These are phyloP conservation scores for Chironomus riparius DNA, from an alignment of 2,888 invertebrate species.

Conservation along the genomic window DNA sequence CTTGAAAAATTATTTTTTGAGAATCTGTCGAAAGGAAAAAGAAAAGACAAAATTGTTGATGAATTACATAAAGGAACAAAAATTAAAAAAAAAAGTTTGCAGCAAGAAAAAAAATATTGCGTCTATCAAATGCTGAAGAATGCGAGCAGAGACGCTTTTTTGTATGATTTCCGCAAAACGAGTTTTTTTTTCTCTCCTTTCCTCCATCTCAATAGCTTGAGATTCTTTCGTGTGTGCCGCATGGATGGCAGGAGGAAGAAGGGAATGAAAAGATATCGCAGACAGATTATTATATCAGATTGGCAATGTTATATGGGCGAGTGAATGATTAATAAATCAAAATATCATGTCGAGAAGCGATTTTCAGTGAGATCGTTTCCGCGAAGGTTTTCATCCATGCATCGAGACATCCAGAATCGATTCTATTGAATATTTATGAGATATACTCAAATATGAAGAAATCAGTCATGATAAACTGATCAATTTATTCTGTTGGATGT, in stretches of 20 bases:
- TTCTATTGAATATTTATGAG: slow-evolving; percentile 4
- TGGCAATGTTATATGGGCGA: neutral
- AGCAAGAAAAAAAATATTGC: neutral
- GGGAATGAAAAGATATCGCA: neutral
- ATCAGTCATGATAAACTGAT: neutral
- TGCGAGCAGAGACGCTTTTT: neutral
- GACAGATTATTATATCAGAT: slow-evolving; percentile 10
- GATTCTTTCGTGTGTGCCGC: neutral
- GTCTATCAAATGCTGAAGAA: neutral
- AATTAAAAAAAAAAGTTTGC: no score
- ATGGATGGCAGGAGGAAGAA: neutral
- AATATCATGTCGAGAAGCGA: slow-evolving; percentile 10
- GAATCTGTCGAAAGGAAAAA: no score
- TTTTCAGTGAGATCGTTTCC: slow-evolving; percentile 4
- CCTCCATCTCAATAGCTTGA: neutral
- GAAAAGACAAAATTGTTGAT: no score
- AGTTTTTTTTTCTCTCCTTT: neutral
- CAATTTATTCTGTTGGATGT: no score
- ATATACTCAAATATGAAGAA: neutral
- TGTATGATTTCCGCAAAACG: neutral
- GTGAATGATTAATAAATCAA: slow-evolving; percentile 8
- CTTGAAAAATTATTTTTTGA: neutral
- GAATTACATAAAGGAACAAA: no score
- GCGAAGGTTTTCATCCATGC: neutral
- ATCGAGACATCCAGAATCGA: neutral